Percentiles rank a stretch among this genome's conserved stretches.
Conservation (phyloP, 2,797 vertebrate genomes). For the Onychomys torridus region DNA sequence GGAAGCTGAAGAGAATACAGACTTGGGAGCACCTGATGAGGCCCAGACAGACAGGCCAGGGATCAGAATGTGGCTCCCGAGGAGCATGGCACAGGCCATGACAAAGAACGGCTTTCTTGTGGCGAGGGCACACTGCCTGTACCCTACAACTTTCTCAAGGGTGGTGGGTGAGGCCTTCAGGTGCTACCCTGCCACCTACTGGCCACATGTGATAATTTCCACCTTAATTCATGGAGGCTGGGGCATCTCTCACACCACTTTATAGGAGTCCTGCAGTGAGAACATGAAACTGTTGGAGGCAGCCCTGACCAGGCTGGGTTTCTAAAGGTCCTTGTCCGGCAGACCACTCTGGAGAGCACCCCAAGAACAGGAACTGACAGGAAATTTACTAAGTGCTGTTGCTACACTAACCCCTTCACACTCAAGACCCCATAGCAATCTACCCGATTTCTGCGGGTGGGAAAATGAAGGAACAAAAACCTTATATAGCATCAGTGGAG, state of each 20-base stretch:
- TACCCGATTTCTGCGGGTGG: background rate
- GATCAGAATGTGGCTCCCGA: background rate
- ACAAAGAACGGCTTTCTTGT: background rate
- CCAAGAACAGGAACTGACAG: background rate
- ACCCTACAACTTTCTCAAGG: background rate
- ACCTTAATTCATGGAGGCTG: background rate
- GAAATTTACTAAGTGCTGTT: background rate
- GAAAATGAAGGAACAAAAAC: background rate
- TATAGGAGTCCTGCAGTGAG: background rate
- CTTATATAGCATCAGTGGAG: background rate
- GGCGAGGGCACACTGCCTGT: background rate
- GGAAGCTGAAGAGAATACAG: background rate
- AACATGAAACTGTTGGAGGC: background rate
- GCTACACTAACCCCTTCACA: background rate
- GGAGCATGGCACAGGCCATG: background rate
- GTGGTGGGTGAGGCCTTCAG: background rate
- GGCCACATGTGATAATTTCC: background rate
- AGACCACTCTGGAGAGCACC: background rate
- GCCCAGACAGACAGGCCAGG: background rate
- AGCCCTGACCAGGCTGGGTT: background rate
- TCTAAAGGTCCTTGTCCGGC: background rate
- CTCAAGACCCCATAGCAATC: background rate
- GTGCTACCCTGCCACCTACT: conserved; percentile 24
- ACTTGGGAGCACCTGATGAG: background rate
- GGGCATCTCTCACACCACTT: background rate